Conservation (phyloP, 2,888 invertebrate species). For the Euproctis similis region DNA sequence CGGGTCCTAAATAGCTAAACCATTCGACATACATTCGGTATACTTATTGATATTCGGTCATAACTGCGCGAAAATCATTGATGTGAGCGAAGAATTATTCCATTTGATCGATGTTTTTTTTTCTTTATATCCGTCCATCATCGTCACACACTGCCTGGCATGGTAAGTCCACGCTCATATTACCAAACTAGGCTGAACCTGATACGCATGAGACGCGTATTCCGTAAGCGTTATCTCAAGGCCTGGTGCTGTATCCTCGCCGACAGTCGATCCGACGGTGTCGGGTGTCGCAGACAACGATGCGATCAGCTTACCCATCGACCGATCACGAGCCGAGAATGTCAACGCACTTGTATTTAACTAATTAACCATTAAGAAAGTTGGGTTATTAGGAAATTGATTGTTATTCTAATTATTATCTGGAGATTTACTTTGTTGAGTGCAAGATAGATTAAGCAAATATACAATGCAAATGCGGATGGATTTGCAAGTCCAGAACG, state of each 20-base stretch:
- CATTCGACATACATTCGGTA: too few species aligned
- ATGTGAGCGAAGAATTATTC: too few species aligned
- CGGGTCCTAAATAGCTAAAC: too few species aligned
- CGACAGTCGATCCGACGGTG: slow-evolving; percentile 50
- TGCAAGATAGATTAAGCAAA: too few species aligned
- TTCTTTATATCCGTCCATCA: background rate
- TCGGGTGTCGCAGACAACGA: slow-evolving; percentile 46
- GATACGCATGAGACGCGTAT: slow-evolving; percentile 65
- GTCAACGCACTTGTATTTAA: slow-evolving; percentile 42
- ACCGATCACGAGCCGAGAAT: slow-evolving; percentile 44
- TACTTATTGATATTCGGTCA: too few species aligned
- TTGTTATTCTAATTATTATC: background rate
- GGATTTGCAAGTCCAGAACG: too few species aligned
- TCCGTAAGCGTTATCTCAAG: slow-evolving; percentile 60
- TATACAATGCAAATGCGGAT: too few species aligned
- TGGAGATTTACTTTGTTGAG: too few species aligned
- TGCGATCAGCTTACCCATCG: slow-evolving; percentile 65
- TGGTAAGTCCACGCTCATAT: slow-evolving; percentile 30
- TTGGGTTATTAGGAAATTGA: slow-evolving; percentile 12
- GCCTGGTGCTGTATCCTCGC: slow-evolving; percentile 62
- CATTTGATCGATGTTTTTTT: too few species aligned
- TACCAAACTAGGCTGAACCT: slow-evolving; percentile 45
- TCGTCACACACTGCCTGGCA: slow-evolving; percentile 10
- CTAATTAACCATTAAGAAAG: slow-evolving; percentile 38
- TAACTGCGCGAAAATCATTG: too few species aligned